Base-by-base conservation (phyloP, 2,888 invertebrate genomes). In the Heliconius charithonia region DNA sequence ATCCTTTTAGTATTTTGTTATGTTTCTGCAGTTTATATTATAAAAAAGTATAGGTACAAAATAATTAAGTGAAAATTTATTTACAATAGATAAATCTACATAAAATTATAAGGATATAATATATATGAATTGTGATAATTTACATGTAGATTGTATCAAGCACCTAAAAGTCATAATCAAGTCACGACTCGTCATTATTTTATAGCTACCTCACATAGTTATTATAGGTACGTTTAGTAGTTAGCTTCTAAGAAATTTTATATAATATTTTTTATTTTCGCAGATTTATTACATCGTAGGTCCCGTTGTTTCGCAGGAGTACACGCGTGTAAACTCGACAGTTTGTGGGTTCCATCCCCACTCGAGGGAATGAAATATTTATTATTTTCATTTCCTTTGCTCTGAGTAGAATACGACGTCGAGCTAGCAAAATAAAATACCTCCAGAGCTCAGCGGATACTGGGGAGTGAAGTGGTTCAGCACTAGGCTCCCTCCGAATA, bases 21-120 rank as follows among this genome's bases (percentile, higher is more conserved):
- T 45, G 2, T 45, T 45, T 6, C 19, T 45, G 45, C 2, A 45
- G 45, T 19, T 45, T 16, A 45, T 6, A 45, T 16, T 45, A 4
- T 45, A 45, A 45, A 45, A 45, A 16, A 45, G 16, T 0, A 45
- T 45, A 16, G 45, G 4, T 45, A 16, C 22, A 32, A 66, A 66
- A 66, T 2, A 67, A 67, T 67, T n/a, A 67, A 67, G 67, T n/a
- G 67, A 67, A 13, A 67, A 37, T 67, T 37, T n/a, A 67, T 37
- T n/a, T n/a, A n/a, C n/a, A 16, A 37, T 67, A 41, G 22, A 41
- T 37, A 67, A n/a, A 6, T 6, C 6, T 37, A 37, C n/a, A 37
- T 37, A 6, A 41, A 12, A 16, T 37, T 41, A 67, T 37, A 67
- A 67, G 37, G n/a, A 41, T 25, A 67, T 67, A 66, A 6, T 22